Evolutionary conservation across 2,888 invertebrate genomes (phyloP).

Genomic region (Lasioglossum vierecki): DNA sequence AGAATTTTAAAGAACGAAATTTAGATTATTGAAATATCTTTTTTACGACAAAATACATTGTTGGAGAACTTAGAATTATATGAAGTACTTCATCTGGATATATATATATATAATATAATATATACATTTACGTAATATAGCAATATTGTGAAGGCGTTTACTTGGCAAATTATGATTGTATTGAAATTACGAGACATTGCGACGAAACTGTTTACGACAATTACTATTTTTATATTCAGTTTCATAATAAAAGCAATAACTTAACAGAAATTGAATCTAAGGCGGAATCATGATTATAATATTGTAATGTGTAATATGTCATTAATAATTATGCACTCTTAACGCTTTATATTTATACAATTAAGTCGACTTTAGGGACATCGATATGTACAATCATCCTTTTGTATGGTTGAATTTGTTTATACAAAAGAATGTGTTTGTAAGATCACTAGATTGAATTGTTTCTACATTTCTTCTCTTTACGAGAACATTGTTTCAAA

Average conservation of each 20-base stretch:
- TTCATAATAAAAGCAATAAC: constrained; percentile 56
- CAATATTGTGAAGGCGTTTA: constrained; percentile 42
- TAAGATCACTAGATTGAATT: constrained; percentile 30
- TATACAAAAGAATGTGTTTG: not conserved
- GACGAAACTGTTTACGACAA: constrained; percentile 53
- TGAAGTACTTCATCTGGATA: constrained; percentile 44
- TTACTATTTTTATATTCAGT: constrained; percentile 72
- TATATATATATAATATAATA: constrained; percentile 6
- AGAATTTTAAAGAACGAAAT: constrained; percentile 43
- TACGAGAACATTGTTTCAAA: not conserved
- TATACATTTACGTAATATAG: constrained; percentile 34
- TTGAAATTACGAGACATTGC: constrained; percentile 47
- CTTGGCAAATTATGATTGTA: constrained; percentile 52
- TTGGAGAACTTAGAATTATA: constrained; percentile 44
- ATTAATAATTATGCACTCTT: constrained; percentile 41
- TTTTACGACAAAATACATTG: constrained; percentile 52
- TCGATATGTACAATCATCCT: constrained; percentile 17
- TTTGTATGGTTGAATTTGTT: constrained; percentile 15
- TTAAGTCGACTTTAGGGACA: constrained; percentile 20
- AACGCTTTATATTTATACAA: constrained; percentile 41
- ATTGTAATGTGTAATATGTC: constrained; percentile 38
- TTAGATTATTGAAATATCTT: constrained; percentile 60
- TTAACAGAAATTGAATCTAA: constrained; percentile 52
- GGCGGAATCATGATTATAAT: constrained; percentile 46
- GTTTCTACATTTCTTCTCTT: constrained; percentile 6